Evolutionary conservation across 2,888 invertebrate genomes (phyloP), one percentile per base, ranked within the genome.

Genomic region (Conchocele bisecta): DNA sequence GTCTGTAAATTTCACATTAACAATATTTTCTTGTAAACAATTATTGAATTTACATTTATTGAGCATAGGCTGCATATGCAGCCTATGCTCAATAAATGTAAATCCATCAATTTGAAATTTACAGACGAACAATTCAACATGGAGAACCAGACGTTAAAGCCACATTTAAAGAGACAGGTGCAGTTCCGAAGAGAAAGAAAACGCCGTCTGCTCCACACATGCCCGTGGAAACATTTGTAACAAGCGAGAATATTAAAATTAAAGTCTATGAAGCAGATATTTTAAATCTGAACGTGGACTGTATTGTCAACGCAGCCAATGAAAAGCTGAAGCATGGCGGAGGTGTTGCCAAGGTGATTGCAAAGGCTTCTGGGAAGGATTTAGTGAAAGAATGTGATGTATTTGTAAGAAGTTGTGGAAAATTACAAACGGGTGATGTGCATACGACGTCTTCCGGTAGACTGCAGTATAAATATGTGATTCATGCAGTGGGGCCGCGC

Each of bases 241-340:
- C 51, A 6, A 33, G 35, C 7, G 65, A 51, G 24, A 26, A 28
- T 2, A 33, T 64, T 13, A 29, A 48, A 15, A 56, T 82, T 1
- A 61, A 39, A 26, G 67, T 82, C 2, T 76, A 70, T 56, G 26
- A 50, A 29, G 72, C 57, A 20, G 31, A 75, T 26, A 75, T 82
- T 33, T 64, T 71, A 7, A 58, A 72, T 26, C 22, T 66, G 0
- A 42, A 51, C 3, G 69, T 61, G 17, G 79, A 79, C 20, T 68
- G 73, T 17, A 75, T 82, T 44, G 79, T 82, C 4, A 80, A 75
- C 67, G 77, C 80, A 22, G 79, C 74, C 3, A 82, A 82, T 54
- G 42, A 65, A 9, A 53, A 59, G n/a, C 48, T 80, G 13, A 29
- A 44, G 7, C 76, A 80, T 56, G 42, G 33, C 22, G 75, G 73